These are phyloP conservation scores for Sitobion miscanthi DNA, from an alignment of 1,140 invertebrate species.

Conservation along the genomic window DNA sequence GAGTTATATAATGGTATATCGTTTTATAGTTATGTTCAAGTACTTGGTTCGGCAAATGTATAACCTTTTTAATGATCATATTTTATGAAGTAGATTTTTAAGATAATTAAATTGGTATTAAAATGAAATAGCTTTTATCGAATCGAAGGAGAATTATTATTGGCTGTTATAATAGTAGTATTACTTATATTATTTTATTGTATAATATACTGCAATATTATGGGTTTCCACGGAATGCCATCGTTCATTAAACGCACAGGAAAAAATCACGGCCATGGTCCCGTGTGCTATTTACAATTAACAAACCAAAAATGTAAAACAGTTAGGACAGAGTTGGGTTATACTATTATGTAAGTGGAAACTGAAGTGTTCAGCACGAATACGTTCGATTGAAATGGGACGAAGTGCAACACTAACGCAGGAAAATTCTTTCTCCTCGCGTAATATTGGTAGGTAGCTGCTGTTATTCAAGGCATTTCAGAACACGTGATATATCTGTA, in stretches of 20 bases:
- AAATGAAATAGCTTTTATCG: too few species aligned
- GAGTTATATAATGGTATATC: background rate
- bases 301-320: background rate
- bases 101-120: background rate
- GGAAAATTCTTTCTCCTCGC: too few species aligned
- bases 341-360: too few species aligned
- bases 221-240: too few species aligned
- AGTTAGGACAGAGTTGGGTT: background rate
- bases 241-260: background rate
- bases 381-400: too few species aligned
- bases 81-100: background rate
- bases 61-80: background rate
- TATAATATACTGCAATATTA: too few species aligned
- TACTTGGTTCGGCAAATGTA: background rate
- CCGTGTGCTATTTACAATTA: background rate
- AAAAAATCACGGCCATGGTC: background rate
- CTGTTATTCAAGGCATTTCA: background rate
- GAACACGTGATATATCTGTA: background rate
- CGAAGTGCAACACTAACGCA: too few species aligned
- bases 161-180: background rate
- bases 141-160: background rate
- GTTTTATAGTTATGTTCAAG: background rate
- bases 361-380: too few species aligned
- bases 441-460: background rate
- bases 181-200: background rate